Conservation (phyloP, 2,797 vertebrate genomes). For the Paratrypauchen microcephalus region DNA sequence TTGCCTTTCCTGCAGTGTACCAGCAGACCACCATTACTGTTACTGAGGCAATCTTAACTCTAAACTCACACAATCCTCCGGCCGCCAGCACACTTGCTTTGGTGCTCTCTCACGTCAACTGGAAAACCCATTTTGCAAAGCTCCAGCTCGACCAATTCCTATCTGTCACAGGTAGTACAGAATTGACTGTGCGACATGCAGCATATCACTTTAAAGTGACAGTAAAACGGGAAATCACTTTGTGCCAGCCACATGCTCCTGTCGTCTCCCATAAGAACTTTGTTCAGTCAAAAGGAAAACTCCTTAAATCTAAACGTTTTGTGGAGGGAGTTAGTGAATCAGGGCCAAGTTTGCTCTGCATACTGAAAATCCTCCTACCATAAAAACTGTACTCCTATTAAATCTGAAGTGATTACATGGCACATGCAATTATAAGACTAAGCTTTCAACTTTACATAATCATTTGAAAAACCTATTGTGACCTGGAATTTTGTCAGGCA, state of each 20-base stretch:
- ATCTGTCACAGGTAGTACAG: conserved; percentile 70
- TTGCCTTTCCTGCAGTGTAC: conserved; percentile 26
- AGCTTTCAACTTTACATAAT: not conserved
- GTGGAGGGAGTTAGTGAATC: conserved; percentile 46
- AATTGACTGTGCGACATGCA: conserved; percentile 71
- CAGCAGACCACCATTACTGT: conserved; percentile 35
- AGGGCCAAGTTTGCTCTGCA: conserved; percentile 41
- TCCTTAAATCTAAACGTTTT: conserved; percentile 65
- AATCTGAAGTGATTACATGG: not conserved
- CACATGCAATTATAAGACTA: not conserved
- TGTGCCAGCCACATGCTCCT: conserved; percentile 63
- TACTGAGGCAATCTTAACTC: conserved; percentile 44
- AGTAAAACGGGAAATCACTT: conserved; percentile 72
- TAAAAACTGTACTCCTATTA: conserved; percentile 3
- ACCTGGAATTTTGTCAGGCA: not conserved
- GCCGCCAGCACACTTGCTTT: conserved; percentile 48
- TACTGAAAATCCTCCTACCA: conserved; percentile 21
- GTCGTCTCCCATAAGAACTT: conserved; percentile 71
- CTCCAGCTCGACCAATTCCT: conserved; percentile 66
- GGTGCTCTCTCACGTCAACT: conserved; percentile 63
- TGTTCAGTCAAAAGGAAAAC: conserved; percentile 71
- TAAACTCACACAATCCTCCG: conserved; percentile 51
- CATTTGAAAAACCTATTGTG: not conserved
- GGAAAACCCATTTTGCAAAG: conserved; percentile 71
- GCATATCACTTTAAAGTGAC: conserved; percentile 75